Base-by-base conservation (phyloP, 2,888 invertebrate genomes). In the Cryptophagus acutangulus region DNA sequence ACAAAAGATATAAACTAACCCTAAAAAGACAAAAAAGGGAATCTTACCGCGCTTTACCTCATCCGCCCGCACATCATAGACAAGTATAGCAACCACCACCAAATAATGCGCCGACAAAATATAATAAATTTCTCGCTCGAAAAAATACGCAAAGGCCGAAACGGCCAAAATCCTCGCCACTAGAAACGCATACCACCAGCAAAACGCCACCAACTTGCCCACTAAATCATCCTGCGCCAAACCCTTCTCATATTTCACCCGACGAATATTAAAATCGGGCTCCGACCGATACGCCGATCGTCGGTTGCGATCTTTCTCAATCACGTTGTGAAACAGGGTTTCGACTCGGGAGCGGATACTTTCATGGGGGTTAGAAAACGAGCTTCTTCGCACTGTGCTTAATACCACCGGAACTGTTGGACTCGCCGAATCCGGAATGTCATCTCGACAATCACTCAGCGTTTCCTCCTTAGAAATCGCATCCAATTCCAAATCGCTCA, bases 151-250 rank as follows among this genome's bases (percentile, higher is more conserved):
- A 55, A 85, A 83, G 1, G 80, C 75, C 1, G 81, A 77, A 30
- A 87, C 74, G 16, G 85, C 76, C 34, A 86, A 69, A 66, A 87
- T 73, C 33, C 88, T 75, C 26, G 82, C 78, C n/a, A 80, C 61
- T 33, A 87, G 77, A 60, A 87, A 87, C 29, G 79, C 71, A 48
- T 84, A 80, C 88, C 88, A 88, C 62, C 84, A 85, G n/a, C 83
- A 65, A 59, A 81, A 84, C 16, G 82, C 75, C 2, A 87, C 71
- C 3, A 81, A 62, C 51, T 79, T 79, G 8, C 83, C 84, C 0
- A 82, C 74, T 1, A 80, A 74, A 56, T 87, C 86, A 53, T 87
- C 87, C 48, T 86, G 84, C 48, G 84, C 81, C 5, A 87, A 72
- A 4, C 84, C 84, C 51, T 81, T 80, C 24, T 65, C 54, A 30